phyloP scores from a whole-genome alignment of 1,140 invertebrate species.

The Drosophila ercepeae region DNA sequence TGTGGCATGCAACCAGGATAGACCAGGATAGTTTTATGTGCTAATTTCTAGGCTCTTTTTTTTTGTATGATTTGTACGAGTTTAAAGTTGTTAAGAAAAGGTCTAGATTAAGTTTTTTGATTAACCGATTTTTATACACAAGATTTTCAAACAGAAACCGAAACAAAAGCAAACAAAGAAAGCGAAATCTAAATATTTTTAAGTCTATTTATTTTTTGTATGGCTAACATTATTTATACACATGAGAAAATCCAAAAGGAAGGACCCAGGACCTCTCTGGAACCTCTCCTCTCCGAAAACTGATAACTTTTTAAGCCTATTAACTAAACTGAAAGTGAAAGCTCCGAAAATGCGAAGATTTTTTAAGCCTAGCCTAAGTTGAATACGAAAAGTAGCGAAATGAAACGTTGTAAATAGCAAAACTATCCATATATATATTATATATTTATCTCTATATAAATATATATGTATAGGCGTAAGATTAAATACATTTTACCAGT shows the following conservation, averaged over 20 bases:
- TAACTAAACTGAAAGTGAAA: conserved; percentile 46
- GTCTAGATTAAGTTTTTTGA: conserved; percentile 65
- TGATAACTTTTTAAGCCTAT: conserved; percentile 71
- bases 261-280: neutral
- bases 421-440: conserved; percentile 20
- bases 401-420: conserved; percentile 64
- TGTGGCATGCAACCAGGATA: conserved; percentile 9
- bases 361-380: conserved; percentile 51
- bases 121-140: conserved; percentile 78
- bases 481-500: conserved; percentile 38
- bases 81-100: conserved; percentile 49
- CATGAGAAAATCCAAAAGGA: conserved; percentile 43
- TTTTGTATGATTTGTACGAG: conserved; percentile 55
- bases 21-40: conserved; percentile 49
- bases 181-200: conserved; percentile 70
- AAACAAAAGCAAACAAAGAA: conserved; percentile 32
- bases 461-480: conserved; percentile 28
- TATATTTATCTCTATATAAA: conserved; percentile 3
- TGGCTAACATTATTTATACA: conserved; percentile 73
- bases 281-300: conserved; percentile 58
- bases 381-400: conserved; percentile 49
- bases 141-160: conserved; percentile 51
- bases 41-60: conserved; percentile 60
- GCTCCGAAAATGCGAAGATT: conserved; percentile 65
- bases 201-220: conserved; percentile 78